A percentile compares a stretch with the other conserved stretches of the same genome.
These are phyloP conservation scores for Paralichthys olivaceus DNA, from an alignment of 2,113 vertebrate genomes.

Conservation along the genomic window DNA sequence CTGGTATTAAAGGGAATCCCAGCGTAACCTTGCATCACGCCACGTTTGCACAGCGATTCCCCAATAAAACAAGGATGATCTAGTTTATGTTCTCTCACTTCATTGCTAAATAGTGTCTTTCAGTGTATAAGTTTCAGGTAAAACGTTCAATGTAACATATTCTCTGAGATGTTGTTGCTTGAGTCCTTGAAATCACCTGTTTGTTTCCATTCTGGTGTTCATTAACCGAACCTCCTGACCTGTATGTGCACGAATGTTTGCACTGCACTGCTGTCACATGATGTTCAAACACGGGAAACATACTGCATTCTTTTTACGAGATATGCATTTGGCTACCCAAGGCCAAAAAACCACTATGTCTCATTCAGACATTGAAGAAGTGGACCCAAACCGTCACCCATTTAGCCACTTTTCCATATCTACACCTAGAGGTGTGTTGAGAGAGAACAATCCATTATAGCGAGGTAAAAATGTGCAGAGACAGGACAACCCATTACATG, in stretches of 20 bases:
- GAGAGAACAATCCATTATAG: constrained; percentile 53
- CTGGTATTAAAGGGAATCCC: constrained; percentile 17
- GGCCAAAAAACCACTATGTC: not conserved
- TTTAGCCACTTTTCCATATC: constrained; percentile 27
- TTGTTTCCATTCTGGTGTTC: not conserved
- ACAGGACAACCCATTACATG: constrained; percentile 56
- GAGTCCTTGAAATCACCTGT: no score
- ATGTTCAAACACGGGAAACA: not conserved
- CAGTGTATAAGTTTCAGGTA: not conserved
- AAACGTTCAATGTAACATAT: no score
- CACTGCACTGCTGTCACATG: not conserved
- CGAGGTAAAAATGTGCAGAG: constrained; percentile 49
- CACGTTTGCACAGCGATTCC: constrained; percentile 10
- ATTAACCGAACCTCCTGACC: not conserved
- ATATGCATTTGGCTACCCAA: not conserved
- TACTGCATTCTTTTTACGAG: not conserved
- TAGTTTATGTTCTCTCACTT: constrained; percentile 4
- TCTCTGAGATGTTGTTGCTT: no score
- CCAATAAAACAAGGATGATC: constrained; percentile 15
- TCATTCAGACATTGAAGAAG: not conserved
- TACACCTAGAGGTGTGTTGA: constrained; percentile 14
- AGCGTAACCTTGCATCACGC: constrained; percentile 28
- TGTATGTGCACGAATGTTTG: not conserved
- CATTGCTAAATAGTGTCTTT: not conserved
- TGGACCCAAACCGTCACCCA: not conserved